Conservation (phyloP, 2,888 invertebrate species). For the Ectobius pallidus region DNA sequence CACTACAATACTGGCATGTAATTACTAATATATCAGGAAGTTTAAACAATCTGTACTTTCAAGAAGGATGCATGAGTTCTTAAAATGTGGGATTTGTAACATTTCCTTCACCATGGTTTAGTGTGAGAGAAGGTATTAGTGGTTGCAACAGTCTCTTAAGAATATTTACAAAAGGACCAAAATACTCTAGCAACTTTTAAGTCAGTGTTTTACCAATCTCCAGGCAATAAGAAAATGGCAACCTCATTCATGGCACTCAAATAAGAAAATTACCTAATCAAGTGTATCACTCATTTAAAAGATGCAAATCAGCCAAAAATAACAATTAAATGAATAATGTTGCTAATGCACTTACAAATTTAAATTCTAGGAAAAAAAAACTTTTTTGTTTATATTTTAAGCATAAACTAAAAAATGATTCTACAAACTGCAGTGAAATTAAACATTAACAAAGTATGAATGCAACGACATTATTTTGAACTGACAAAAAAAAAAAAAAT, state of each 20-base stretch:
- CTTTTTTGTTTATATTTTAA: background rate
- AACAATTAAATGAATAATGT: too few species aligned
- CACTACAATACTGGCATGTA: too few species aligned
- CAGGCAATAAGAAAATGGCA: background rate
- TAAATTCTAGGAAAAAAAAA: background rate
- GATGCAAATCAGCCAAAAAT: background rate
- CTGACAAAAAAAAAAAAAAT: background rate
- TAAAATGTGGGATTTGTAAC: too few species aligned
- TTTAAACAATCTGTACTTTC: too few species aligned
- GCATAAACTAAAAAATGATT: background rate
- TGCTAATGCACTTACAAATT: background rate
- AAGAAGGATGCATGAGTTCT: too few species aligned
- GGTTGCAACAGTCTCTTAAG: background rate
- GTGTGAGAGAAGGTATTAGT: too few species aligned
- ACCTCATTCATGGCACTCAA: background rate
- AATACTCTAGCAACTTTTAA: background rate
- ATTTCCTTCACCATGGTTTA: too few species aligned
- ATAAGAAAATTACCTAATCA: background rate
- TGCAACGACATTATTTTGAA: background rate
- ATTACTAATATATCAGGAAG: too few species aligned
- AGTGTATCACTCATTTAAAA: background rate
- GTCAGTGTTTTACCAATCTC: background rate
- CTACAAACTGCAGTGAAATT: background rate
- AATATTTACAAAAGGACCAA: background rate
- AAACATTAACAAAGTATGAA: background rate